phyloP scores from a whole-genome alignment of 2,888 invertebrate genomes.

The Erpobdella octoculata region DNA sequence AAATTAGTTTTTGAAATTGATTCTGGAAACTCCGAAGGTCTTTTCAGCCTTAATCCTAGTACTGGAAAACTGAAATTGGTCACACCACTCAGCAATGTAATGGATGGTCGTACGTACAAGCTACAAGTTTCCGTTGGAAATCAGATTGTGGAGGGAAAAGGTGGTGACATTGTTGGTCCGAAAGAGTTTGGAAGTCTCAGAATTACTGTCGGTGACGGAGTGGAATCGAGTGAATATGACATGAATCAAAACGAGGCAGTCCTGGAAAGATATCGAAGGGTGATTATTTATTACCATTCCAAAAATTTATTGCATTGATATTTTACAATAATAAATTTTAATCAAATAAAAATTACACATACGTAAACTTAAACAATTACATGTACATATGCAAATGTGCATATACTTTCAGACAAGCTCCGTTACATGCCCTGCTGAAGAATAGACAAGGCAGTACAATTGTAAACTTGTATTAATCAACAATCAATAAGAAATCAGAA shows the following conservation, averaged over 20 bases:
- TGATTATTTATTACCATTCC: neutral
- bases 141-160: neutral
- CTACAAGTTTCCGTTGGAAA: constrained; percentile 22
- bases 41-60: neutral
- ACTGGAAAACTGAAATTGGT: neutral
- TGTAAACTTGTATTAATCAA: too few species aligned
- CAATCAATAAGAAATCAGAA: too few species aligned
- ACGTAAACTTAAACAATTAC: neutral
- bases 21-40: neutral
- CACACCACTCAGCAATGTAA: neutral
- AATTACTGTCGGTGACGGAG: constrained; percentile 5
- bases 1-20: neutral
- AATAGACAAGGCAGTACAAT: too few species aligned
- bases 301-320: neutral
- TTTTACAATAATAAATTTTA: neutral
- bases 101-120: neutral
- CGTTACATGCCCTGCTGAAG: too few species aligned
- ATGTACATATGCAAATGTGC: too few species aligned
- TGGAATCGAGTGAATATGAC: neutral
- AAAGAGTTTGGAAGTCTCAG: constrained; percentile 13
- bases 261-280: constrained; percentile 12
- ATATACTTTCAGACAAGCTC: too few species aligned
- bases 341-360: neutral
- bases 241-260: neutral
- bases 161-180: constrained; percentile 27